These are phyloP conservation scores for Glossophaga mutica DNA, from an alignment of 2,797 vertebrate species.

Conservation along the genomic window DNA sequence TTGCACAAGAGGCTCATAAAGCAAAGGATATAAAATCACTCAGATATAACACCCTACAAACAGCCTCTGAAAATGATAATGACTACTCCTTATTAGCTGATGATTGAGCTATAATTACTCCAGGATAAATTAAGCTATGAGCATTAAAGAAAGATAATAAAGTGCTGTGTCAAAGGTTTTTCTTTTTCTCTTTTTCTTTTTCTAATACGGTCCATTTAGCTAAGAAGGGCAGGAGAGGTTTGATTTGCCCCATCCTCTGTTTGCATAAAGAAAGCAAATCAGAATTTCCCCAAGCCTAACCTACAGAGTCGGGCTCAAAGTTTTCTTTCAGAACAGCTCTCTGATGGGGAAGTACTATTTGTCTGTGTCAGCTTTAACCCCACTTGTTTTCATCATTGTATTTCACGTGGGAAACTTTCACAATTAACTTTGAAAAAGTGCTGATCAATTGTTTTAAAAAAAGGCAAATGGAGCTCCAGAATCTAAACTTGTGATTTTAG, in stretches of 20 bases:
- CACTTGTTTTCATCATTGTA: constrained; percentile 61
- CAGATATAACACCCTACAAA: constrained; percentile 87
- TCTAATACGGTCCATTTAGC: constrained; percentile 65
- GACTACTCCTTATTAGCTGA: constrained; percentile 87
- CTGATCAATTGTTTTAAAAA: background rate
- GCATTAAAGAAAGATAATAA: constrained; percentile 83
- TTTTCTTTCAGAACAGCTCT: constrained; percentile 39
- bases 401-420: constrained; percentile 54
- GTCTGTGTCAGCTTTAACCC: constrained; percentile 47
- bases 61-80: constrained; percentile 85
- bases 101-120: constrained; percentile 86
- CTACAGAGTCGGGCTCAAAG: constrained; percentile 32
- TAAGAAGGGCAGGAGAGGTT: constrained; percentile 55
- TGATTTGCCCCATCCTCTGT: constrained; percentile 60
- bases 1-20: constrained; percentile 73
- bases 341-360: constrained; percentile 29
- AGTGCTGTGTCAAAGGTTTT: constrained; percentile 68
- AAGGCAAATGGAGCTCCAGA: background rate
- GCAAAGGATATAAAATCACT: constrained; percentile 84
- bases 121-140: constrained; percentile 85
- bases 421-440: constrained; percentile 4
- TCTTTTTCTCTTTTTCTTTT: background rate
- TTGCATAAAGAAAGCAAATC: constrained; percentile 68
- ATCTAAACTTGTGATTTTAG: constrained; percentile 5
- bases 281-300: constrained; percentile 50